phyloP scores from a whole-genome alignment of 2,888 invertebrate genomes.

The Diarsia dahlii region DNA sequence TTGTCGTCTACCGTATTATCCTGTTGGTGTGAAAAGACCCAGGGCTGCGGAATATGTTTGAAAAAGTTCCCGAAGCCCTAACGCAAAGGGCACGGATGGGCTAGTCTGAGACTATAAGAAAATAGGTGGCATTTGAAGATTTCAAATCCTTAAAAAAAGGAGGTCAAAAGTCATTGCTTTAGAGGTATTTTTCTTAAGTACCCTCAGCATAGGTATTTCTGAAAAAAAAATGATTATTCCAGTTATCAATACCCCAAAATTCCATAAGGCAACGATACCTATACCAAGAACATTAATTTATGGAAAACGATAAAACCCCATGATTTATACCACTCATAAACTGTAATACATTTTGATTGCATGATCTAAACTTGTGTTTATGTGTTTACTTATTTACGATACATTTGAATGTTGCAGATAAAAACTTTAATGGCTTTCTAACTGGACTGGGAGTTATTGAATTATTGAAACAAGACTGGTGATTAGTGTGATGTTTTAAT shows the following conservation, averaged over 20 bases:
- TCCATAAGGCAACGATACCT: slow-evolving; percentile 29
- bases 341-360: slow-evolving; percentile 50
- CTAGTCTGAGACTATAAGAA: too few relatives aligned
- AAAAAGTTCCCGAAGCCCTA: too few relatives aligned
- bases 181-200: too few relatives aligned
- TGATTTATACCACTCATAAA: slow-evolving; percentile 57
- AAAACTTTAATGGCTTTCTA: slow-evolving; percentile 33
- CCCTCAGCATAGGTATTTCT: too few relatives aligned
- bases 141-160: too few relatives aligned
- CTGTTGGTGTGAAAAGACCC: too few relatives aligned
- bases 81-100: too few relatives aligned
- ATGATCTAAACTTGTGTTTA: slow-evolving; percentile 41
- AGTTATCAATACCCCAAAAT: slow-evolving; percentile 19
- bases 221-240: too few relatives aligned
- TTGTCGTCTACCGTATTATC: too few relatives aligned
- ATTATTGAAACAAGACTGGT: not conserved
- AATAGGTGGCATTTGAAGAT: too few relatives aligned
- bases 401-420: slow-evolving; percentile 43
- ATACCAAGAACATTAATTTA: slow-evolving; percentile 54
- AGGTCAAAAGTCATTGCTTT: too few relatives aligned
- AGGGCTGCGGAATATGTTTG: too few relatives aligned
- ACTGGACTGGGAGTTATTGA: slow-evolving; percentile 9
- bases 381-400: slow-evolving; percentile 54
- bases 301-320: slow-evolving; percentile 48
- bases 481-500: slow-evolving; percentile 5